A percentile compares a stretch with the other conserved stretches of the same genome.
These are phyloP conservation scores for Drosophila vallismaia DNA, from an alignment of 2,888 invertebrate species.

Conservation along the genomic window DNA sequence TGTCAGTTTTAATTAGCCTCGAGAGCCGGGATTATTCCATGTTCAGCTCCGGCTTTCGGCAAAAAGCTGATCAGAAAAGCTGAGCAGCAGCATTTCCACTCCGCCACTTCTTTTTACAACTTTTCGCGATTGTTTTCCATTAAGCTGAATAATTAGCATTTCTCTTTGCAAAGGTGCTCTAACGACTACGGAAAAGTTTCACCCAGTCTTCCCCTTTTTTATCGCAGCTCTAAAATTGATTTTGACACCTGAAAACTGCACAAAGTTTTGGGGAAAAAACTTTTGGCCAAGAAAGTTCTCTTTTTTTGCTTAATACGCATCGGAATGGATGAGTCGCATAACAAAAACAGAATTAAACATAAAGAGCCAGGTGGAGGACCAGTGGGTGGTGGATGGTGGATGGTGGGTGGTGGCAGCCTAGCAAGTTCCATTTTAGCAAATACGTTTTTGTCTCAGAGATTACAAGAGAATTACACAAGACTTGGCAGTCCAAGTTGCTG, in stretches of 20 bases:
- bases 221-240: slow-evolving; percentile 61
- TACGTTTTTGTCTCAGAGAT: slow-evolving; percentile 62
- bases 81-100: slow-evolving; percentile 28
- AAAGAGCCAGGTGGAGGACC: slow-evolving; percentile 55
- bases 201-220: slow-evolving; percentile 23
- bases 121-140: slow-evolving; percentile 65
- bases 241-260: slow-evolving; percentile 67
- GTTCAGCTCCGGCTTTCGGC: slow-evolving; percentile 14
- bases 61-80: slow-evolving; percentile 10
- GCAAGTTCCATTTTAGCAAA: slow-evolving; percentile 20
- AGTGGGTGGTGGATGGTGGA: slow-evolving; percentile 5
- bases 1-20: slow-evolving; percentile 46
- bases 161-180: slow-evolving; percentile 31
- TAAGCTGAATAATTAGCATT: slow-evolving; percentile 64
- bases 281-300: slow-evolving; percentile 33
- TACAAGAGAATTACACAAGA: slow-evolving; percentile 65
- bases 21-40: slow-evolving; percentile 10
- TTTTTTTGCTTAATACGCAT: slow-evolving; percentile 14
- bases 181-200: slow-evolving; percentile 43
- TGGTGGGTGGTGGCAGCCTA: not conserved
- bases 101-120: slow-evolving; percentile 23
- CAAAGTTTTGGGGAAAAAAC: slow-evolving; percentile 50
- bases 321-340: slow-evolving; percentile 45
- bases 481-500: slow-evolving; percentile 16
- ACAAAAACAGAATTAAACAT: slow-evolving; percentile 59